Evolutionary conservation across 53 echinoderm and acorn worm genomes (phyloP).

Genomic region (Henricia sp.): DNA sequence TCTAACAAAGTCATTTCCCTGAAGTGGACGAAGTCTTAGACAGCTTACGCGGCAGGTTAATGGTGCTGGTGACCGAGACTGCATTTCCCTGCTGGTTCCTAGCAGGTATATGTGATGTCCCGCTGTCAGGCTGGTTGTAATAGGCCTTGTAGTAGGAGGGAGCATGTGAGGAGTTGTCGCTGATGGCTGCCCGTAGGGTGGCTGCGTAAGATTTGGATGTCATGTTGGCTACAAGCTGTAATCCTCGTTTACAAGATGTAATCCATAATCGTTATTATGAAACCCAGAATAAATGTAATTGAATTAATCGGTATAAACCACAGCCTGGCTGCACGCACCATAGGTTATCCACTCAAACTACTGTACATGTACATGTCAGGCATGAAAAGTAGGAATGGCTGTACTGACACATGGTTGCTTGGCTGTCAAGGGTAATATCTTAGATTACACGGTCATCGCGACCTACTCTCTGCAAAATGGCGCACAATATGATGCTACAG

Average conservation of each 20-base stretch:
- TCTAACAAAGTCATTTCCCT: no score
- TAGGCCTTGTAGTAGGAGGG: constrained; percentile 77
- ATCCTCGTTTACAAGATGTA: no score
- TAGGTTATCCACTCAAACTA: no score
- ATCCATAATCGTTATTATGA: background rate
- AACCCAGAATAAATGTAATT: background rate
- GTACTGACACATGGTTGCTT: no score
- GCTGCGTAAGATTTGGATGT: constrained; percentile 69
- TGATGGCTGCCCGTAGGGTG: constrained; percentile 68
- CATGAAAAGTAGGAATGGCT: no score
- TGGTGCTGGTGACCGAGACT: constrained; percentile 78
- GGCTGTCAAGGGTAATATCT: no score
- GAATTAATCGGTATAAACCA: no score
- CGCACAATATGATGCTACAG: no score
- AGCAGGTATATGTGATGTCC: constrained; percentile 81
- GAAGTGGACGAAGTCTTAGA: background rate
- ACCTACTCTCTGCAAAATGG: no score
- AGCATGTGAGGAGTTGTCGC: constrained; percentile 73
- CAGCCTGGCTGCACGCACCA: background rate
- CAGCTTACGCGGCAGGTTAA: constrained; percentile 83
- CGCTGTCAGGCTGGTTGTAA: constrained; percentile 71
- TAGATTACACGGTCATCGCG: no score
- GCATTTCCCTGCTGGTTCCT: constrained; percentile 87
- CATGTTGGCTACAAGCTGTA: constrained; percentile 79
- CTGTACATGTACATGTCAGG: no score